phyloP scores from a whole-genome alignment of 37 sponge, comb jelly and placozoan genomes.

The Dysidea cf. avara region DNA sequence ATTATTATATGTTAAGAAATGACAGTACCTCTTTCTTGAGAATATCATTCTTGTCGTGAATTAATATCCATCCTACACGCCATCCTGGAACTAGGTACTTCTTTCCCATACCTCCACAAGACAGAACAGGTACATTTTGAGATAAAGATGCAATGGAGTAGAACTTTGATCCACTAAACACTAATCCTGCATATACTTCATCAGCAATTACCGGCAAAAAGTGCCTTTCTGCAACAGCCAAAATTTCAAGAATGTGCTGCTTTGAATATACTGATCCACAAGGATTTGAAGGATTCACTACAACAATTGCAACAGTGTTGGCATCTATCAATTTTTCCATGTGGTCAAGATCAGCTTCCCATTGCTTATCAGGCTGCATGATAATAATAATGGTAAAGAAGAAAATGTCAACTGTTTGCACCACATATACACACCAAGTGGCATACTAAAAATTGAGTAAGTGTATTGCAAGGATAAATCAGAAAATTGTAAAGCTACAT shows the following conservation, averaged over 20 bases:
- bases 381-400: not conserved
- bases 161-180: constrained; percentile 58
- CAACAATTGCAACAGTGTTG: constrained; percentile 70
- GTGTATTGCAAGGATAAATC: too few species aligned
- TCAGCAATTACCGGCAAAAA: constrained; percentile 83
- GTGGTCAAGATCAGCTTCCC: constrained; percentile 83
- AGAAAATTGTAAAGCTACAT: too few species aligned
- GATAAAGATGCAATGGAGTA: constrained; percentile 61
- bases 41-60: constrained; percentile 77
- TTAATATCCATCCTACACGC: constrained; percentile 92
- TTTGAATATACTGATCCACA: constrained; percentile 90
- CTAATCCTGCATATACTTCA: constrained; percentile 85
- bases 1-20: too few species aligned
- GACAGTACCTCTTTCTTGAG: constrained; percentile 61
- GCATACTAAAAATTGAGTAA: too few species aligned
- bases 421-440: too few species aligned
- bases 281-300: constrained; percentile 93
- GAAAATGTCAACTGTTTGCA: not conserved
- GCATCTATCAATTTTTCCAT: constrained; percentile 85
- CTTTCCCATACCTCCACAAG: constrained; percentile 81
- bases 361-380: constrained; percentile 76
- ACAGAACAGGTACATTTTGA: constrained; percentile 77
- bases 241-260: constrained; percentile 73
- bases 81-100: constrained; percentile 94
- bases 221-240: constrained; percentile 72